These are phyloP conservation scores for Acrobasis suavella DNA, from an alignment of 2,888 invertebrate genomes.

Conservation along the genomic window DNA sequence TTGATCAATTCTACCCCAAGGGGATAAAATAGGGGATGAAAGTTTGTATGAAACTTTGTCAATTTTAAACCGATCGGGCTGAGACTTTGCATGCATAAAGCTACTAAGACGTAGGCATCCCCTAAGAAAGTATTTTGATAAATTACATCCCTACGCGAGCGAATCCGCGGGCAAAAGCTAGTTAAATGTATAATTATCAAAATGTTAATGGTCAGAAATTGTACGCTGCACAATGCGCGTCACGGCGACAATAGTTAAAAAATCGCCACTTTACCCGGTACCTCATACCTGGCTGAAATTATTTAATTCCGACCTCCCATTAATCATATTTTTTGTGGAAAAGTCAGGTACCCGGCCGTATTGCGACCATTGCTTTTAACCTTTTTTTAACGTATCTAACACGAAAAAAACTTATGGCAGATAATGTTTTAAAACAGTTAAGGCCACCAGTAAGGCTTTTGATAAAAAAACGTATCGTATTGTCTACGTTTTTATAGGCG, in stretches of 20 bases:
- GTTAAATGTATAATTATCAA: conserved; percentile 35
- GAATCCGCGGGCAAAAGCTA: too few species aligned
- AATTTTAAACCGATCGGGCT: too few species aligned
- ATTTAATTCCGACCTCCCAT: conserved; percentile 75
- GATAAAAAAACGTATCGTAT: conserved; percentile 46
- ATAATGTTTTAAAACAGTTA: conserved; percentile 33
- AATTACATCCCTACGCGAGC: too few species aligned
- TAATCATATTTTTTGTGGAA: conserved; percentile 76
- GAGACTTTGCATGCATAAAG: too few species aligned
- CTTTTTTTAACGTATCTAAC: conserved; percentile 41
- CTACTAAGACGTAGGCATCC: too few species aligned
- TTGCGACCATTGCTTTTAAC: conserved; percentile 65
- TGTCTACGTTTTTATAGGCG: conserved; percentile 55
- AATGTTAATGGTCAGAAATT: conserved; percentile 36
- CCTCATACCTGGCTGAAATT: conserved; percentile 71
- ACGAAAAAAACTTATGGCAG: conserved; percentile 25
- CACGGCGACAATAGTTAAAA: conserved; percentile 53
- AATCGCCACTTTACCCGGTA: conserved; percentile 58
- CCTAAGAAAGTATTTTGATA: too few species aligned
- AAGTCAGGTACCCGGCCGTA: conserved; percentile 56
- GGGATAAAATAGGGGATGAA: too few species aligned
- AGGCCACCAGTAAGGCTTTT: conserved; percentile 57
- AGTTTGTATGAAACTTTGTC: too few species aligned
- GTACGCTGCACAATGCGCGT: conserved; percentile 33
- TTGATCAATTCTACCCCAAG: too few species aligned